Percentiles rank a stretch among this genome's conserved stretches.
Evolutionary conservation across 2,113 vertebrate genomes (phyloP).

Genomic region (Dipodomys stephensi): DNA sequence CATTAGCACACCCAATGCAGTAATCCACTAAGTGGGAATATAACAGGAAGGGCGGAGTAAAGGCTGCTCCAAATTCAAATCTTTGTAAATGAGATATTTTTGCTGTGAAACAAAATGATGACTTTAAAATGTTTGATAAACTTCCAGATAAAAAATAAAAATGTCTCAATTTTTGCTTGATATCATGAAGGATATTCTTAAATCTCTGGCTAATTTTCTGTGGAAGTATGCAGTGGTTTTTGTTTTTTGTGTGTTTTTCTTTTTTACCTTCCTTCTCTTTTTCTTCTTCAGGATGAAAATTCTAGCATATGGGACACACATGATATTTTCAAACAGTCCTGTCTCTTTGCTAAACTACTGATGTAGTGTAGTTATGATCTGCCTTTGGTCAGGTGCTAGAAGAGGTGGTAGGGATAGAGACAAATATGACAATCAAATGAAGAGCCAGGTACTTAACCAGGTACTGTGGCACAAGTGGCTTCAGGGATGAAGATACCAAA

Average conservation of each 20-base stretch:
- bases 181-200: constrained; percentile 43
- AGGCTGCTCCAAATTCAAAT: neutral
- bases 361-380: neutral
- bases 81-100: neutral
- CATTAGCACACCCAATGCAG: neutral
- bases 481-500: neutral
- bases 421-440: neutral
- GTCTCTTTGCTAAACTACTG: neutral
- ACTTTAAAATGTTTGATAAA: constrained; percentile 38
- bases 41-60: neutral
- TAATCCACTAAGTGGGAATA: too few relatives aligned
- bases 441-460: neutral
- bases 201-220: neutral
- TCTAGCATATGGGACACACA: neutral
- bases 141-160: constrained; percentile 1
- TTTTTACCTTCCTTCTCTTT: neutral
- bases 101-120: neutral
- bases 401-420: neutral
- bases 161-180: neutral
- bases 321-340: constrained; percentile 1
- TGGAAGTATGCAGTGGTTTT: neutral
- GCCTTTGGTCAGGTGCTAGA: neutral
- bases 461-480: neutral
- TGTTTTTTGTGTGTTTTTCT: too few relatives aligned
- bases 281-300: neutral